These are phyloP conservation scores for Aotus griseimembra DNA, from an alignment of 2,797 vertebrate species.

Conservation along the genomic window DNA sequence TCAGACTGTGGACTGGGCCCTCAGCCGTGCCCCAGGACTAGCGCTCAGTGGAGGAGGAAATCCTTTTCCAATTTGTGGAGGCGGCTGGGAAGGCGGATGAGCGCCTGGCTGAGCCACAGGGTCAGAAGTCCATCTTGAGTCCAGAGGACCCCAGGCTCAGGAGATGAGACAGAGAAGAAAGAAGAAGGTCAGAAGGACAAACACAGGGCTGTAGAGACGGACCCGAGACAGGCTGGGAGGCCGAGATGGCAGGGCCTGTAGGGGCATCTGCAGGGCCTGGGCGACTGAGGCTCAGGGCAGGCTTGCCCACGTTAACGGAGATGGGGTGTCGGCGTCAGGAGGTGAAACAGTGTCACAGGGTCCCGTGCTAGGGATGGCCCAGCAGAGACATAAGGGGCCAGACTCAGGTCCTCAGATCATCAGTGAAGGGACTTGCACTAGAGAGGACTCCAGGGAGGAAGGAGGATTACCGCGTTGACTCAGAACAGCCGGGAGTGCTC, in stretches of 20 bases:
- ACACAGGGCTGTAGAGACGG: background rate
- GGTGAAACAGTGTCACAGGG: background rate
- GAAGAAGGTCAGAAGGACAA: too few relatives aligned
- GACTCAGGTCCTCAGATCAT: background rate
- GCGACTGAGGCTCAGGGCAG: background rate
- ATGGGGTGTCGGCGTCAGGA: rapidly evolving
- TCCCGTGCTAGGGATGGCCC: rapidly evolving
- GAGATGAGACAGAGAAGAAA: too few relatives aligned
- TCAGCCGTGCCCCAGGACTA: background rate
- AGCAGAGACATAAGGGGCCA: background rate
- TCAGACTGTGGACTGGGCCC: rapidly evolving
- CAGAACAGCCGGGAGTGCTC: rapidly evolving
- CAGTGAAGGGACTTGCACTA: too few relatives aligned
- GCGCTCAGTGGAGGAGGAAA: rapidly evolving
- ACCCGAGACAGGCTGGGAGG: too few relatives aligned
- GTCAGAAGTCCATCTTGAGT: rapidly evolving
- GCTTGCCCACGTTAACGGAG: background rate
- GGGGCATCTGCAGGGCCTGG: too few relatives aligned
- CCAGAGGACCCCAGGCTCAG: rapidly evolving
- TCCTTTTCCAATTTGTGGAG: rapidly evolving
- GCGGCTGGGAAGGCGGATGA: background rate
- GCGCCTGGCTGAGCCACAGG: rapidly evolving
- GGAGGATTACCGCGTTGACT: rapidly evolving
- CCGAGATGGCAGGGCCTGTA: rapidly evolving
- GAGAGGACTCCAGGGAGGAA: background rate